These are phyloP conservation scores for Elegia similella DNA, from an alignment of 2,888 invertebrate species.

Conservation along the genomic window DNA sequence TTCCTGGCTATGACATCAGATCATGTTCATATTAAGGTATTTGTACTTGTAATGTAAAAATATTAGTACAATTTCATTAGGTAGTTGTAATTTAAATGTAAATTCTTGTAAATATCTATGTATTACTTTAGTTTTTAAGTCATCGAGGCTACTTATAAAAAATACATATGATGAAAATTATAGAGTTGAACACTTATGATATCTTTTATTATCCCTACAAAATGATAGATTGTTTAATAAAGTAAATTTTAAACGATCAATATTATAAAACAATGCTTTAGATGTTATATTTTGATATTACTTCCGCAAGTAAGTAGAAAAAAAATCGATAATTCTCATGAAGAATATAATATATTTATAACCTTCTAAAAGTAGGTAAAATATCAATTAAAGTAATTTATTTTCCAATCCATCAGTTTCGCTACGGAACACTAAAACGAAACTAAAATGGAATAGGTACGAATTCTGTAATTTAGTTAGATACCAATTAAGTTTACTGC, in stretches of 20 bases:
- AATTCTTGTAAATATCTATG: constrained; percentile 60
- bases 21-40: constrained; percentile 38
- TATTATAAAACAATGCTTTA: no score
- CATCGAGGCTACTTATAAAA: constrained; percentile 63
- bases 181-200: constrained; percentile 34
- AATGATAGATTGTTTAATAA: neutral
- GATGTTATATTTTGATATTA: no score
- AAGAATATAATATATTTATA: neutral
- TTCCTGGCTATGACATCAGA: constrained; percentile 61
- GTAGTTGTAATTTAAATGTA: constrained; percentile 34
- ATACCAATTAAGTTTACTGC: constrained; percentile 14
- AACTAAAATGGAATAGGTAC: constrained; percentile 14
- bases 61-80: constrained; percentile 16
- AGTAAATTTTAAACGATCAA: no score
- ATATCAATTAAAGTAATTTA: neutral
- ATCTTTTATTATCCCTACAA: constrained; percentile 45
- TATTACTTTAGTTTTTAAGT: constrained; percentile 42
- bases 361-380: neutral
- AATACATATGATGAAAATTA: constrained; percentile 48
- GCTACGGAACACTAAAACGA: constrained; percentile 5
- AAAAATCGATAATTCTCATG: no score
- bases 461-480: constrained; percentile 13
- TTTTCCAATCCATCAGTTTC: neutral
- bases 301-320: no score
- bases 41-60: constrained; percentile 25